Evolutionary conservation across 1,140 invertebrate genomes (phyloP), one percentile per base, ranked within the genome.

Genomic region (Lepidurus couesii): DNA sequence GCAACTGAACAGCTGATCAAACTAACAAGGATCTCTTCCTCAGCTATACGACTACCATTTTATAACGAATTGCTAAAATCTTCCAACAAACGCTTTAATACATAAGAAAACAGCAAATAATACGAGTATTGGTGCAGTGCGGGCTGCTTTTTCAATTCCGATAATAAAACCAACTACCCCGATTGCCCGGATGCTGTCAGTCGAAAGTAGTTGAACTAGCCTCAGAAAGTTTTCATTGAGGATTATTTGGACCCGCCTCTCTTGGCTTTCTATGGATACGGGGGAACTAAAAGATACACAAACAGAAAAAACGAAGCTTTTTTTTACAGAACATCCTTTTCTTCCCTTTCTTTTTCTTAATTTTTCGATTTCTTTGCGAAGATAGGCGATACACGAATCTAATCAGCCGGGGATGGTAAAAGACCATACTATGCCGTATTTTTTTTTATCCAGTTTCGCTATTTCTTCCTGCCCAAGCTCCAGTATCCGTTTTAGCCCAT

Each of bases 321-420:
- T 65, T 34, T 34, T 34, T 34, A 34, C 2, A 4, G 53, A 65
- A 16, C 6, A 21, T 11, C 21, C 21, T 65, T 65, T 65, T 65
- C 53, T 21, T 7, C 13, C 13, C 53, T 13, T 21, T 65, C 53
- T 7, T 65, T 65, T 65, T 65, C 9, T 21, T 65, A n/a, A 10
- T 16, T 47, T 47, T 47, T 7, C 21, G 0, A 5, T 21, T 65
- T 65, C 53, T 16, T 47, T 47, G 10, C n/a, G 53, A 16, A n/a
- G 53, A 65, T 65, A 65, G 21, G 53, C 53, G 34, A n/a, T 65
- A 65, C 53, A 65, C 16, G 53, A 65, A 65, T 65, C 53, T 65
- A 65, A 65, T 65, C 53, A 21, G 53, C 53, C 21, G 16, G 34
- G 53, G 53, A 65, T 65, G 53, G 21, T 21, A 65, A 7, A 65